Percentiles rank a stretch among this genome's conserved stretches.
Evolutionary conservation across 2,888 invertebrate species (phyloP).

Genomic region (Schizotus pectinicornis): DNA sequence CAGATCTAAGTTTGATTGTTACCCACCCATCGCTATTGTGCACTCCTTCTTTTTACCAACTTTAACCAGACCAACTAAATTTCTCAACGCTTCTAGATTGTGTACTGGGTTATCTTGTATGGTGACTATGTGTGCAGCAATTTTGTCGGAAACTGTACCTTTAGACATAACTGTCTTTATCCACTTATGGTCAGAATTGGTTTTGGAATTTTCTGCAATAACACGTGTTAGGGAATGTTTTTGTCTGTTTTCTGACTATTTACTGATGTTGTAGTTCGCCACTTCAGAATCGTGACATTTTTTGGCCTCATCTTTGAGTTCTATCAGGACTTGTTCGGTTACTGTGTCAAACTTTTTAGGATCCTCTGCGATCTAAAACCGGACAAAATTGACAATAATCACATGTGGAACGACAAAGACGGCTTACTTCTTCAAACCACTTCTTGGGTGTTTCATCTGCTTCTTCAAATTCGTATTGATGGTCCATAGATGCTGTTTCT

Average conservation of each 20-base stretch:
- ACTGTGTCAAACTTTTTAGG: constrained; percentile 57
- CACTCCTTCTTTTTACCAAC: constrained; percentile 79
- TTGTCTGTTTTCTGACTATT: constrained; percentile 41
- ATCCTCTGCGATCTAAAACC: constrained; percentile 61
- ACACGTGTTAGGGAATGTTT: constrained; percentile 12
- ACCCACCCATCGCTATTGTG: constrained; percentile 68
- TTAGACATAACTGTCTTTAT: constrained; percentile 77
- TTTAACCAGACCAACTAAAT: constrained; percentile 77
- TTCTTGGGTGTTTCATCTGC: constrained; percentile 63
- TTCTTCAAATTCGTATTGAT: too few relatives aligned
- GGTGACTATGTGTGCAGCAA: constrained; percentile 82
- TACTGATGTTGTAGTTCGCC: constrained; percentile 67
- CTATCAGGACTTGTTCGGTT: constrained; percentile 63
- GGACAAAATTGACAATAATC: constrained; percentile 4
- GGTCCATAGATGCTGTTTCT: too few relatives aligned
- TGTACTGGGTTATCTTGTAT: constrained; percentile 86
- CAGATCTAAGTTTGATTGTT: constrained; percentile 8
- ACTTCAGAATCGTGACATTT: constrained; percentile 71
- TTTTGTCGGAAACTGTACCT: constrained; percentile 85
- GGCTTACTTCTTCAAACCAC: constrained; percentile 69
- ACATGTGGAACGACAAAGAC: constrained; percentile 1
- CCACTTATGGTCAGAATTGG: constrained; percentile 75
- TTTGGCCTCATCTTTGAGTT: constrained; percentile 70
- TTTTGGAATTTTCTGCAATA: constrained; percentile 61
- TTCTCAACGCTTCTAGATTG: constrained; percentile 72